Conservation (phyloP, 2,113 vertebrate genomes). For the Corythoichthys haematopterus region DNA sequence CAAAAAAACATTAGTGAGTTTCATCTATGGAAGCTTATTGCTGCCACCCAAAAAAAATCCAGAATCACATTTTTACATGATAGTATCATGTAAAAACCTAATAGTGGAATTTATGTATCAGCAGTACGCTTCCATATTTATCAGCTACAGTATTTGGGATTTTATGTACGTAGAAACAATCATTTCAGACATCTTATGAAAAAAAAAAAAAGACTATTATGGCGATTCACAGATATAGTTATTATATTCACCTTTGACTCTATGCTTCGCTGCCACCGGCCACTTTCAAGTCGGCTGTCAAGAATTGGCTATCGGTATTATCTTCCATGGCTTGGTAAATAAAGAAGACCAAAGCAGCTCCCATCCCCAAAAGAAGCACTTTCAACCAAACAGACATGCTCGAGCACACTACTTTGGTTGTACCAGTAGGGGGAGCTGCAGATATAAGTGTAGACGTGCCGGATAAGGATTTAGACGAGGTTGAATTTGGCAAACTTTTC, state of each 20-base stretch:
- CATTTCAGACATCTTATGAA: constrained; percentile 4
- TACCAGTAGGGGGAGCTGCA: constrained; percentile 28
- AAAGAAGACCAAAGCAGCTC: constrained; percentile 80
- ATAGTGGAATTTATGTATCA: too few relatives aligned
- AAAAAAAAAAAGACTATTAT: constrained; percentile 28
- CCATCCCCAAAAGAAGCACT: constrained; percentile 76
- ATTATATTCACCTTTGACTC: neutral
- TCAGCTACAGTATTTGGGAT: constrained; percentile 7
- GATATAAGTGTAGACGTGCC: constrained; percentile 21
- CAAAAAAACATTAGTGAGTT: constrained; percentile 18
- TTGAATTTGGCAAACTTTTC: constrained; percentile 17
- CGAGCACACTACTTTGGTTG: constrained; percentile 30
- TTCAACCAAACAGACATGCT: constrained; percentile 83
- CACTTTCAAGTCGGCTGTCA: neutral
- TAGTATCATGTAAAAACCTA: too few relatives aligned
- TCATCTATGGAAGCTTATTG: too few relatives aligned
- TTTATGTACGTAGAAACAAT: constrained; percentile 1
- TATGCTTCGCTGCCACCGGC: constrained; percentile 10
- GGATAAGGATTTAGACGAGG: neutral
- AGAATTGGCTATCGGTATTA: constrained; percentile 79
- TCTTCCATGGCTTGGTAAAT: constrained; percentile 95
- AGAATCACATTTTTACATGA: too few relatives aligned
- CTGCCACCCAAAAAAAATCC: too few relatives aligned
- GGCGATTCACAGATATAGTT: constrained; percentile 22
- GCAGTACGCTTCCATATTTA: neutral